phyloP scores from a whole-genome alignment of 2,888 invertebrate species.

The Lithophane ornitopus region DNA sequence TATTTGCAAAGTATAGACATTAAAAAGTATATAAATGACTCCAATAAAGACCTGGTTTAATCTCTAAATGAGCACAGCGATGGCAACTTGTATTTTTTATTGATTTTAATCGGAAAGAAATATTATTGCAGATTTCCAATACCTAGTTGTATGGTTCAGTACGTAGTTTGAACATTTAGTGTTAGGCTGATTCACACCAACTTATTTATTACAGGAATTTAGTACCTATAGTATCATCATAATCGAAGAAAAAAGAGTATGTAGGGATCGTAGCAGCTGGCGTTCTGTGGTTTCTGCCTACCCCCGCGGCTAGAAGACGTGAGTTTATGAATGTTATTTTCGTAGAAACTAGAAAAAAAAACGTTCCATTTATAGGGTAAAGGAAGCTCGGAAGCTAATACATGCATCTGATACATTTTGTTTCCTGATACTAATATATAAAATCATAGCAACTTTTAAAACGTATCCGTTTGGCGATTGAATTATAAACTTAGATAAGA shows the following conservation, averaged over 20 bases:
- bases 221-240: background rate
- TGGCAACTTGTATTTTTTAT: slow-evolving; percentile 50
- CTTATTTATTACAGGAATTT: too few relatives aligned
- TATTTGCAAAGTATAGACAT: slow-evolving; percentile 69
- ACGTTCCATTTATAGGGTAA: background rate
- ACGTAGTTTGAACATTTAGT: slow-evolving; percentile 1
- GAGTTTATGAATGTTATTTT: background rate
- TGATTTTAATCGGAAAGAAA: slow-evolving; percentile 55
- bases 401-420: slow-evolving; percentile 3
- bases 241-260: background rate
- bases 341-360: background rate
- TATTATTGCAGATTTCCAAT: slow-evolving; percentile 53
- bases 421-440: slow-evolving; percentile 7
- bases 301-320: background rate
- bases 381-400: background rate
- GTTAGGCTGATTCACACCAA: background rate
- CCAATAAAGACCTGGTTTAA: slow-evolving; percentile 64
- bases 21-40: slow-evolving; percentile 64
- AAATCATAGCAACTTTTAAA: background rate
- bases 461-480: slow-evolving; percentile 3
- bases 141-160: slow-evolving; percentile 14
- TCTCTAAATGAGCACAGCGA: slow-evolving; percentile 40
- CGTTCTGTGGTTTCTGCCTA: background rate
- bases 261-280: background rate
- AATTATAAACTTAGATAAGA: background rate